Conservation (phyloP, 2,113 vertebrate species). For the Ochotona curzoniae region DNA sequence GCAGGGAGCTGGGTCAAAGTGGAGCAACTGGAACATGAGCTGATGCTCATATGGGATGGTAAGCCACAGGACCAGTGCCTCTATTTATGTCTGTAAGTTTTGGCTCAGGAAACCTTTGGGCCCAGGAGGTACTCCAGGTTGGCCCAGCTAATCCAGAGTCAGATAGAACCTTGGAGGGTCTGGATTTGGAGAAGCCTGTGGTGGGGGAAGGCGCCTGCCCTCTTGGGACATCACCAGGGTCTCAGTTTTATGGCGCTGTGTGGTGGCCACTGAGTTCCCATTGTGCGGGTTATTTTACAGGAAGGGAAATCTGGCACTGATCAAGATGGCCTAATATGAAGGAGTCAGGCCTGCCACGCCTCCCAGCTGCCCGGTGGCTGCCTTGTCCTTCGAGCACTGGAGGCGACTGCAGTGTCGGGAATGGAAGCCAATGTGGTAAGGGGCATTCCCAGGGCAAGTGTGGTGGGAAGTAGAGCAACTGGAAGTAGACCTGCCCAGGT, state of each 20-base stretch:
- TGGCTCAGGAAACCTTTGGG: conserved; percentile 34
- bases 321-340: conserved; percentile 80
- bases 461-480: background rate
- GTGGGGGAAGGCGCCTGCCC: background rate
- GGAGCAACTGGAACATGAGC: too few relatives aligned
- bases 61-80: background rate
- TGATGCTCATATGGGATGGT: too few relatives aligned
- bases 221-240: conserved; percentile 7
- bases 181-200: conserved; percentile 14
- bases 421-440: conserved; percentile 94
- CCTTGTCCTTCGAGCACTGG: conserved; percentile 61
- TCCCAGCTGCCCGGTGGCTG: conserved; percentile 50
- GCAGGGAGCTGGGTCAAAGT: too few relatives aligned
- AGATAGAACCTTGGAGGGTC: conserved; percentile 34
- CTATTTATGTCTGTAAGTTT: background rate
- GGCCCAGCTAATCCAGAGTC: background rate
- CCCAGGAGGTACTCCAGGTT: background rate
- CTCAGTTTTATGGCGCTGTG: background rate
- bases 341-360: conserved; percentile 30
- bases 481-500: background rate
- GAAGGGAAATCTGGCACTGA: conserved; percentile 37
- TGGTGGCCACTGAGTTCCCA: background rate
- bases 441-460: background rate
- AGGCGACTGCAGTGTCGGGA: conserved; percentile 69
- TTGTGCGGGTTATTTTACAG: conserved; percentile 62